phyloP scores from a whole-genome alignment of 2,113 vertebrate species.

The Vulpes vulpes region DNA sequence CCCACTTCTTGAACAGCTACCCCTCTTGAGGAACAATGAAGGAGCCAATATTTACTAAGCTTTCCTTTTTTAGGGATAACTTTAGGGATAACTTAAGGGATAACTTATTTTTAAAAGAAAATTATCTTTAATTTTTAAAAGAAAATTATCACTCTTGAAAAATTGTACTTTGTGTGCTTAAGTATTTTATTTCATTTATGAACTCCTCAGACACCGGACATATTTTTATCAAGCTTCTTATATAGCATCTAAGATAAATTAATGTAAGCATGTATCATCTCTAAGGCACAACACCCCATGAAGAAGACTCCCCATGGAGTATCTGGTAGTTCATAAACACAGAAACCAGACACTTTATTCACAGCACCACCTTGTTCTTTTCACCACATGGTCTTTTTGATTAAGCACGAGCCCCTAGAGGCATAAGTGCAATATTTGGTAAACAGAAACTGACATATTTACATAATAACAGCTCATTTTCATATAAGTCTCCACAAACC shows the following conservation, averaged over 20 bases:
- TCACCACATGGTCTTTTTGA: slow-evolving; percentile 54
- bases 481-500: slow-evolving; percentile 31
- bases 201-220: background rate
- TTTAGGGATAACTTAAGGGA: background rate
- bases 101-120: slow-evolving; percentile 48
- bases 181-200: slow-evolving; percentile 48
- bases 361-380: background rate
- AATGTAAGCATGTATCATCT: background rate
- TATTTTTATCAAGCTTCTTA: background rate
- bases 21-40: background rate
- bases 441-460: slow-evolving; percentile 59
- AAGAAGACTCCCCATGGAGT: slow-evolving; percentile 12
- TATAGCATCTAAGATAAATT: slow-evolving; percentile 20
- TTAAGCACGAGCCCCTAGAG: slow-evolving; percentile 41
- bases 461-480: slow-evolving; percentile 56
- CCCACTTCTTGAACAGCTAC: background rate
- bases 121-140: slow-evolving; percentile 43
- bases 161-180: background rate
- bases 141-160: slow-evolving; percentile 60
- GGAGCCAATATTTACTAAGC: background rate
- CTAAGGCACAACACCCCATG: background rate
- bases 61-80: background rate
- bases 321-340: background rate
- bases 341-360: slow-evolving; percentile 9
- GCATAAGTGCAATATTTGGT: slow-evolving; percentile 41